Evolutionary conservation across 2,113 vertebrate genomes (phyloP), one percentile per base, ranked within the genome.

Genomic region (Psephotus haematonotus): DNA sequence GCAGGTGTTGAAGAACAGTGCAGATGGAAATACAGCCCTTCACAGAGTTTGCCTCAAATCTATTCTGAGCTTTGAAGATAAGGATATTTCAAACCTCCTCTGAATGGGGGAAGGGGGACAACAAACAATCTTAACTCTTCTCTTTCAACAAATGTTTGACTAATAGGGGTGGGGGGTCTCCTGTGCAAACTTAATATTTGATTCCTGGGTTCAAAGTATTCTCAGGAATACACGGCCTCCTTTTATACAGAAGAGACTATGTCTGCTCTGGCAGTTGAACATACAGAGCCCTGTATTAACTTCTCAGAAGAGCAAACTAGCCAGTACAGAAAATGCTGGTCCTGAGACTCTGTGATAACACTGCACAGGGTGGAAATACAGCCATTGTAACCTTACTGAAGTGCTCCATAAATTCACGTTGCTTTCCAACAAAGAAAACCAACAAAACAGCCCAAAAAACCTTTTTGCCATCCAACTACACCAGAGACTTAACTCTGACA

Each of bases 91-190:
- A 92, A 70, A 71, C 44, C 35, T 78, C 33, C 60, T 67, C 19
- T 1, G 4, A 83, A 83, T 35, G 82, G 60, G 90, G 86, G 80
- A 78, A 81, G 82, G 39, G 49, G 16, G 62, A 95, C 31, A 64
- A 91, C 87, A 96, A 93, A 96, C 90, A 93, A 47, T 68, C 79
- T 90, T 91, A 91, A 91, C 75, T 94, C 82, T 67, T 93, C 88
- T 94, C 85, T 92, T 96, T 92, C 76, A 88, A 60, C 31, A 93
- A 80, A 47, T 95, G 79, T 96, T 96, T 97, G 93, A 74, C 88
- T 94, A 95, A 81, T 65, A 93, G 50, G 88, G 76, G 55, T 52
- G 46, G 86, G 86, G 59, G 76, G 93, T 95, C 95, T 94, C 86
- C 72, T 86, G 55, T 69, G 88, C 68, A 96, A 96, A 96, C 90